Percentiles rank a stretch among this genome's conserved stretches.
Conservation (phyloP, 2,797 vertebrate genomes). For the Falco concolor region DNA sequence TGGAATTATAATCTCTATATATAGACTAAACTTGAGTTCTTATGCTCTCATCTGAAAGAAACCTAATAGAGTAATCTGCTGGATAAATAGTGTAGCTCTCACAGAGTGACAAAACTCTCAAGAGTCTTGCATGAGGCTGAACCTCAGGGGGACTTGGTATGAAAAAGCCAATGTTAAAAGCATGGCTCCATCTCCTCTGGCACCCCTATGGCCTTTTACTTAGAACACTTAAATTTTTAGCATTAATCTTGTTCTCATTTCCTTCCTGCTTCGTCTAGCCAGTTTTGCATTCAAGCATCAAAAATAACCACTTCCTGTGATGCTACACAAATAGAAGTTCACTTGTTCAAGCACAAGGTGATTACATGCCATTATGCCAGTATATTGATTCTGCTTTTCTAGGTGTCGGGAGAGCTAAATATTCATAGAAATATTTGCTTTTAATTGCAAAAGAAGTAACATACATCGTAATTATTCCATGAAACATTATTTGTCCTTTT, state of each 20-base stretch:
- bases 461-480: background rate
- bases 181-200: background rate
- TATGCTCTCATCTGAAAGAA: background rate
- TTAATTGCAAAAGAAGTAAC: background rate
- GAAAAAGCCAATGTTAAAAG: background rate
- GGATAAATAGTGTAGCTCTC: background rate
- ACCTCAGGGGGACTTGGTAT: background rate
- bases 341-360: background rate
- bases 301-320: background rate
- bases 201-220: background rate
- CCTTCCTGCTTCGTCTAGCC: background rate
- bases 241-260: background rate
- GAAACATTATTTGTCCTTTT: background rate
- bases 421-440: background rate
- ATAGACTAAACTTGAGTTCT: background rate
- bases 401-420: background rate
- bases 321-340: background rate
- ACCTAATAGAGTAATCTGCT: background rate
- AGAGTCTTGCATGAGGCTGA: background rate
- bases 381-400: background rate
- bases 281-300: conserved; percentile 20
- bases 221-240: background rate
- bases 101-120: background rate
- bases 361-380: background rate
- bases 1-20: background rate